Evolutionary conservation across 2,888 invertebrate species (phyloP).

Genomic region (Xestia xanthographa): DNA sequence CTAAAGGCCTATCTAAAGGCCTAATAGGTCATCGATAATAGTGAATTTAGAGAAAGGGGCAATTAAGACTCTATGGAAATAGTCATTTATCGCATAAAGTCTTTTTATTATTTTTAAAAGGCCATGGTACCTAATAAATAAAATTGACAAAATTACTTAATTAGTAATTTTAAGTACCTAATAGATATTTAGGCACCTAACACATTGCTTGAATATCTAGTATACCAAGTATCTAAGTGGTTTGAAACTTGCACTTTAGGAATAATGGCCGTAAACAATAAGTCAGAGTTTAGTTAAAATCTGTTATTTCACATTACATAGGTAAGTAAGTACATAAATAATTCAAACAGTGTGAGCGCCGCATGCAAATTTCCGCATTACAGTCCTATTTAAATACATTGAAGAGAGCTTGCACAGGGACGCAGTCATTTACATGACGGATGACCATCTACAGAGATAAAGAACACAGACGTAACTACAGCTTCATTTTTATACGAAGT

Average conservation of each 20-base stretch:
- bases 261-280: constrained; percentile 22
- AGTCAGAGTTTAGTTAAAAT: constrained; percentile 10
- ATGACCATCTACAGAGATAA: constrained; percentile 51
- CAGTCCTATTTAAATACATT: constrained; percentile 30
- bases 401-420: constrained; percentile 31
- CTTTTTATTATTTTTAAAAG: background rate
- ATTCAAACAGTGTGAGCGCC: constrained; percentile 43
- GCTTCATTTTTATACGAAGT: constrained; percentile 44
- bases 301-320: constrained; percentile 20
- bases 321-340: constrained; percentile 45
- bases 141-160: background rate
- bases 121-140: background rate
- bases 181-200: background rate
- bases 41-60: constrained; percentile 8
- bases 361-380: constrained; percentile 58
- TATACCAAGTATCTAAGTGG: background rate
- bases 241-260: constrained; percentile 12
- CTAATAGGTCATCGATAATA: constrained; percentile 7
- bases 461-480: constrained; percentile 49
- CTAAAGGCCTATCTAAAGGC: background rate
- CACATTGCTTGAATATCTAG: background rate
- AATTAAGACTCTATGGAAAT: background rate
- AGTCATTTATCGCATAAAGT: background rate
- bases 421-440: constrained; percentile 50
- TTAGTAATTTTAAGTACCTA: background rate